Evolutionary conservation across 2,113 vertebrate species (phyloP).

Genomic region (Phalacrocorax pelagicus): DNA sequence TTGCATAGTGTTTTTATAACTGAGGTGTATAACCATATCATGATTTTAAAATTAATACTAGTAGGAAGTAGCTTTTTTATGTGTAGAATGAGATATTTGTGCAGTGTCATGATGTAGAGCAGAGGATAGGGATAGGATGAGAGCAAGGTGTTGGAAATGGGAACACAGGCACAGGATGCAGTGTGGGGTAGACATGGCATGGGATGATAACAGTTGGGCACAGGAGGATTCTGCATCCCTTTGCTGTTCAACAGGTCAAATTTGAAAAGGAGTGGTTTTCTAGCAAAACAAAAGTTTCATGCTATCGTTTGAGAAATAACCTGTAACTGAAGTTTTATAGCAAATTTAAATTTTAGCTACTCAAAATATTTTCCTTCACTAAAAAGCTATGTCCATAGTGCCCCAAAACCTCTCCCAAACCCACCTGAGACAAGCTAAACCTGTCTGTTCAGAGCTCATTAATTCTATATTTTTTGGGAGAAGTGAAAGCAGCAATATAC

Average conservation of each 20-base stretch:
- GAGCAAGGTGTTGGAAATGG: neutral
- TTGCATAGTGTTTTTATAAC: neutral
- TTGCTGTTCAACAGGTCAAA: neutral
- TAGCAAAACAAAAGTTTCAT: neutral
- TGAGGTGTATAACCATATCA: neutral
- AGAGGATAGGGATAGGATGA: neutral
- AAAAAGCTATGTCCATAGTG: neutral
- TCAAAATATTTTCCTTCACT: neutral
- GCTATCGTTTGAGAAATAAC: neutral
- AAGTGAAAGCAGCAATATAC: neutral
- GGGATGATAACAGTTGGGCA: neutral
- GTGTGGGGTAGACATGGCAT: neutral
- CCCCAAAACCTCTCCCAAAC: neutral
- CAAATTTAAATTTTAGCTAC: neutral
- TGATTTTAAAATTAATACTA: neutral
- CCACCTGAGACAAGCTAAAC: neutral
- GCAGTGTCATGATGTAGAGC: no score
- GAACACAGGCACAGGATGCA: neutral
- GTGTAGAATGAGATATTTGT: neutral
- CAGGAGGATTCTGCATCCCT: neutral
- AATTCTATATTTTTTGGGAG: neutral
- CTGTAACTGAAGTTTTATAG: neutral
- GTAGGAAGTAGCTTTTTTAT: neutral
- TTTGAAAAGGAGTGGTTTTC: neutral
- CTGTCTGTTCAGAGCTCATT: neutral